phyloP scores from a whole-genome alignment of 2,797 vertebrate genomes.

The Ficedula albicollis region DNA sequence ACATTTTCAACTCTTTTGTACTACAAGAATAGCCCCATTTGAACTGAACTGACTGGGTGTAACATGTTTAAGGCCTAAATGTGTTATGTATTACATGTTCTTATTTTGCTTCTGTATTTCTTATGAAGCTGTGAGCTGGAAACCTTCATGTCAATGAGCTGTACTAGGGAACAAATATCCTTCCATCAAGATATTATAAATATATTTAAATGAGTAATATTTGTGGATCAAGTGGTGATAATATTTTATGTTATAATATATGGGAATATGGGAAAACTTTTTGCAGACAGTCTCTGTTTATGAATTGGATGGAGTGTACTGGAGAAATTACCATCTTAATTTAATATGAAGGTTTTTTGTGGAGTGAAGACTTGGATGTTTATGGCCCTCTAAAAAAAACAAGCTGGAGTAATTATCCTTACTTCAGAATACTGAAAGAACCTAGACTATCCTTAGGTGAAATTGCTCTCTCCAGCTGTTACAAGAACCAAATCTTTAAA shows the following conservation, averaged over 20 bases:
- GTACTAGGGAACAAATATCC: not conserved
- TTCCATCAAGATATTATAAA: not conserved
- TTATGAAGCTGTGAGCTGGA: not conserved
- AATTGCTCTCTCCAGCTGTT: not conserved
- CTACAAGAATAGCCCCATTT: not conserved
- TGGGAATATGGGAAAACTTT: not conserved
- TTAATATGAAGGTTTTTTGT: not conserved
- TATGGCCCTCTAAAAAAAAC: not conserved
- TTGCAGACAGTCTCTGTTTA: not conserved
- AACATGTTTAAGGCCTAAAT: not conserved
- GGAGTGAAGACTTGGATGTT: not conserved
- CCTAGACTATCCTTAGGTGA: not conserved
- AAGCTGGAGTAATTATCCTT: not conserved
- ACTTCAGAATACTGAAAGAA: not conserved
- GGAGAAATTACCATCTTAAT: not conserved
- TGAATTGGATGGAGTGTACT: not conserved
- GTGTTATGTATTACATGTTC: not conserved
- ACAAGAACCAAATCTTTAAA: no score
- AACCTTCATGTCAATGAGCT: not conserved
- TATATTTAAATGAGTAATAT: not conserved
- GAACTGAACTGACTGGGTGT: not conserved
- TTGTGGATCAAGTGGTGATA: not conserved
- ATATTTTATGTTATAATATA: not conserved
- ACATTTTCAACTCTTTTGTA: not conserved
- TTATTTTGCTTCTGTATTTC: not conserved